A percentile compares a stretch with the other conserved stretches of the same genome.
These are phyloP conservation scores for Alviniconcha marisindica DNA, from an alignment of 1,140 invertebrate genomes.

Conservation along the genomic window DNA sequence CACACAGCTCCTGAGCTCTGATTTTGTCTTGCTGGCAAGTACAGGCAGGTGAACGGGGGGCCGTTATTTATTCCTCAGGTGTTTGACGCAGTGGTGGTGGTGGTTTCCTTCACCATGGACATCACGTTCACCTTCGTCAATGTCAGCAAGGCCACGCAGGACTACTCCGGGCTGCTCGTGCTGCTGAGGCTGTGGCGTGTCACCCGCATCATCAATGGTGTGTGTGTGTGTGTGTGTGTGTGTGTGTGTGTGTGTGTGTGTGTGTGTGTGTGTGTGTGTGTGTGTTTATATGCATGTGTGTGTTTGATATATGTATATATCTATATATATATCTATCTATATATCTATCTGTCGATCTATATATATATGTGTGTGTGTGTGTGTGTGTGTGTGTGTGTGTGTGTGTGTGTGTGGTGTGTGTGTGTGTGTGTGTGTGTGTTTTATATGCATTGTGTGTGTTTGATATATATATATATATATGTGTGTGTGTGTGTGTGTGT, in stretches of 20 bases:
- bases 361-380: constrained; percentile 19
- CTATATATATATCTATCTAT: neutral
- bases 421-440: constrained; percentile 15
- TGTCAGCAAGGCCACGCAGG: constrained; percentile 52
- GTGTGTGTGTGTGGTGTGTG: neutral
- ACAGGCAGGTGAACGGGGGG: too few relatives aligned
- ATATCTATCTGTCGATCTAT: neutral
- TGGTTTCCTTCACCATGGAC: constrained; percentile 72
- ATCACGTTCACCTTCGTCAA: constrained; percentile 61
- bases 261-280: neutral
- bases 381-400: constrained; percentile 1
- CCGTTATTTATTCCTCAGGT: too few relatives aligned
- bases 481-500: neutral
- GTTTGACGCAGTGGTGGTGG: constrained; percentile 73
- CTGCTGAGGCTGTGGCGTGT: constrained; percentile 71
- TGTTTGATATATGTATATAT: neutral
- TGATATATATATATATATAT: too few relatives aligned
- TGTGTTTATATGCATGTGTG: neutral
- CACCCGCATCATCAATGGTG: constrained; percentile 73
- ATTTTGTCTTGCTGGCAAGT: too few relatives aligned
- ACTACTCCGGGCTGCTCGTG: constrained; percentile 66
- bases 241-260: neutral
- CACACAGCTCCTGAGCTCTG: too few relatives aligned
- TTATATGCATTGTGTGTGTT: too few relatives aligned
- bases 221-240: neutral